Conservation (phyloP, 35 echinoderm and acorn worm genomes). For the Strongylocentrotus purpuratus region DNA sequence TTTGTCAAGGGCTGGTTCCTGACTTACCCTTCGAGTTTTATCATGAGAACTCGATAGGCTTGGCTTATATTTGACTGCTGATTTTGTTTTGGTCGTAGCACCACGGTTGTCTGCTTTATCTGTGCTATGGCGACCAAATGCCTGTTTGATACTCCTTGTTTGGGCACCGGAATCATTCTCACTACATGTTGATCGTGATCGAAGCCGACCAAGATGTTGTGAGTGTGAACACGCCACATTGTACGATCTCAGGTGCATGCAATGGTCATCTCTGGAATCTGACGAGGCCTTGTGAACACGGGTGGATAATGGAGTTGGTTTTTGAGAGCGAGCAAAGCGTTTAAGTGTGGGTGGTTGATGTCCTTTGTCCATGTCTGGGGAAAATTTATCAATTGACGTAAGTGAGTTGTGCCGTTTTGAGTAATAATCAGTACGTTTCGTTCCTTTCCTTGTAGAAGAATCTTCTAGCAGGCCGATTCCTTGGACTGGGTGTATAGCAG, state of each 20-base stretch:
- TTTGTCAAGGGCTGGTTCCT: slow-evolving; percentile 2
- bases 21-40: not conserved
- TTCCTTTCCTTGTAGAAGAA: not conserved
- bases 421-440: slow-evolving; percentile 25
- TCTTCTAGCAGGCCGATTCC: slow-evolving; percentile 16
- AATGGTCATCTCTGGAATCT: not conserved
- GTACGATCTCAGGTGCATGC: slow-evolving; percentile 41
- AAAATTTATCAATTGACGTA: not conserved
- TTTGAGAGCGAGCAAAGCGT: slow-evolving; percentile 39
- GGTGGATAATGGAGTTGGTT: not conserved
- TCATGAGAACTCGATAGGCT: not conserved
- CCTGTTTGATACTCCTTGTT: not conserved
- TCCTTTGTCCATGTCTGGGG: not conserved
- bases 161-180: not conserved
- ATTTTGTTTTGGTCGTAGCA: not conserved
- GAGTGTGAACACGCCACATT: slow-evolving; percentile 14
- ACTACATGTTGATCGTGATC: slow-evolving; percentile 39
- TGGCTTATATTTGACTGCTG: not conserved
- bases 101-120: not conserved
- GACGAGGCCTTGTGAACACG: not conserved
- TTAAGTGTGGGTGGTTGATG: slow-evolving; percentile 21
- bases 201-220: not conserved
- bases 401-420: not conserved
- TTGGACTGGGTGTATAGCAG: slow-evolving; percentile 39
- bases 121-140: not conserved